Conservation (phyloP, 2,113 vertebrate genomes). For the Odocoileus virginianus region DNA sequence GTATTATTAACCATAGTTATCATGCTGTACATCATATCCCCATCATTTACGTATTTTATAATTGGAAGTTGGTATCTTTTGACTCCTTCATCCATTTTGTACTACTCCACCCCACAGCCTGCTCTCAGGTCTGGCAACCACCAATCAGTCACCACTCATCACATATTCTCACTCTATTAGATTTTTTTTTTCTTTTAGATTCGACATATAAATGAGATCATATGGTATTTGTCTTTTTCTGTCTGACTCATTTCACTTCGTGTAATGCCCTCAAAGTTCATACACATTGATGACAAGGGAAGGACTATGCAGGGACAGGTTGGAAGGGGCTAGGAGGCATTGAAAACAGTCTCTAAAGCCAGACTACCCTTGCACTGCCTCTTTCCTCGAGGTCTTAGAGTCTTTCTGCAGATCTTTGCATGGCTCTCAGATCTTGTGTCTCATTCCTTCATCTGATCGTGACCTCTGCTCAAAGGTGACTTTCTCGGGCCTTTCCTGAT, state of each 20-base stretch:
- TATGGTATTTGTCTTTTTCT: background rate
- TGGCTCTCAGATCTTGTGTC: background rate
- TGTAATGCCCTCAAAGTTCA: background rate
- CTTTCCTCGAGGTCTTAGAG: background rate
- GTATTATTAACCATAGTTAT: background rate
- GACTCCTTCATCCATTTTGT: background rate
- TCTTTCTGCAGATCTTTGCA: background rate
- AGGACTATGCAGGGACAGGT: background rate
- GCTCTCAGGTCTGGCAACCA: background rate
- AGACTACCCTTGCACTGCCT: background rate
- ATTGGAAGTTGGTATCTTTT: background rate
- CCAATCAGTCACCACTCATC: background rate
- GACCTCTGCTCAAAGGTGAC: background rate
- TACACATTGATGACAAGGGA: background rate
- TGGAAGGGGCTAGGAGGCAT: background rate
- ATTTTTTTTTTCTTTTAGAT: background rate
- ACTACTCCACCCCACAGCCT: background rate
- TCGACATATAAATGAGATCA: background rate
- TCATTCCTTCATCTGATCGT: background rate
- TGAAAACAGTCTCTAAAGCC: background rate
- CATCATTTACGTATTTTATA: background rate
- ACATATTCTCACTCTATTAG: background rate
- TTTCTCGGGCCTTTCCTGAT: background rate
- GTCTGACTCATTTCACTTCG: background rate
- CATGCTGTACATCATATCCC: background rate